Conservation (phyloP, 2,888 invertebrate species). For the Teinopalpus imperialis region DNA sequence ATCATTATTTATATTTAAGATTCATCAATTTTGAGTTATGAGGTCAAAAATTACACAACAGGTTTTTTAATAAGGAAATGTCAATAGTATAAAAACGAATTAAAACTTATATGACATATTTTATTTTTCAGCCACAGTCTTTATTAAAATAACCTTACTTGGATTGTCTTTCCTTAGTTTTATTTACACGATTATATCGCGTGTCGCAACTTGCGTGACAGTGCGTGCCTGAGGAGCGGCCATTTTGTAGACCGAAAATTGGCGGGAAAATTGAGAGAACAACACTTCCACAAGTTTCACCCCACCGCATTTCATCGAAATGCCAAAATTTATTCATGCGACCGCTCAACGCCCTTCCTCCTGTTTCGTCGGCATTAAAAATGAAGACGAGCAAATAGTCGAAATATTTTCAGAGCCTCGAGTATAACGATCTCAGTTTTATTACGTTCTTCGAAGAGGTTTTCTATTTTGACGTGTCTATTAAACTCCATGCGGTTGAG, state of each 20-base stretch:
- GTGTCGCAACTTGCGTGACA: conserved; percentile 50
- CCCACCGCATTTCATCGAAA: conserved; percentile 43
- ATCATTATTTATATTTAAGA: too few species aligned
- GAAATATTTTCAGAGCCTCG: conserved; percentile 40
- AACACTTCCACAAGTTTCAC: conserved; percentile 56
- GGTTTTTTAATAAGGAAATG: too few species aligned
- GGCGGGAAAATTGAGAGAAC: conserved; percentile 73
- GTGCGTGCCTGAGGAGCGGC: conserved; percentile 53
- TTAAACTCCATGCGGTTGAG: conserved; percentile 56
- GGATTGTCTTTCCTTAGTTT: conserved; percentile 9
- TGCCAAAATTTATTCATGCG: conserved; percentile 60
- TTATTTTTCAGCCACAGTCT: too few species aligned
- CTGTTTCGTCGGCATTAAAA: conserved; percentile 52
- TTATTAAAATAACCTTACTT: too few species aligned
- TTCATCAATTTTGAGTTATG: too few species aligned
- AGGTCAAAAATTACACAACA: too few species aligned
- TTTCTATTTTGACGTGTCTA: conserved; percentile 59
- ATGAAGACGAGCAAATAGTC: conserved; percentile 47
- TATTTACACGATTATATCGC: conserved; percentile 12
- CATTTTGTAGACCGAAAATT: conserved; percentile 74
- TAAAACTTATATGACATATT: too few species aligned
- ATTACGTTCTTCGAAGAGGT: conserved; percentile 44
- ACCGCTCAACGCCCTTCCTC: conserved; percentile 40
- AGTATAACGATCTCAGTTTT: conserved; percentile 49
- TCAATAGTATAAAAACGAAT: too few species aligned